phyloP scores from a whole-genome alignment of 2,797 vertebrate genomes.

The Calcarius lapponicus region DNA sequence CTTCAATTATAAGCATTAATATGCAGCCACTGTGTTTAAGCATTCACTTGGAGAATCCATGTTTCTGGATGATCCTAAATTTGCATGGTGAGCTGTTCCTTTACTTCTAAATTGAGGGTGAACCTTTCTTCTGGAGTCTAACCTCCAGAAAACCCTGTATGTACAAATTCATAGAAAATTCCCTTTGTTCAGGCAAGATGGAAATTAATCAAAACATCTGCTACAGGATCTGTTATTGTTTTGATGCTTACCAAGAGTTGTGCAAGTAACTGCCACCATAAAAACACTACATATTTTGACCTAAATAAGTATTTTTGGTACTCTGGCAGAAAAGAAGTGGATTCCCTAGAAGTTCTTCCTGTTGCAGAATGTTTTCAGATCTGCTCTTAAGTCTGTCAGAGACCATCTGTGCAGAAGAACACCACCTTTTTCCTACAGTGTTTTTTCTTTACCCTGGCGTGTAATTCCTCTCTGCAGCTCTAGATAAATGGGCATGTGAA shows the following conservation, averaged over 20 bases:
- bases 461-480: neutral
- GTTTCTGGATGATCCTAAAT: neutral
- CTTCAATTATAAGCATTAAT: neutral
- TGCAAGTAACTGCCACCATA: neutral
- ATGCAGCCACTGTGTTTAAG: neutral
- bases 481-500: neutral
- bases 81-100: neutral
- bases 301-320: conserved; percentile 12
- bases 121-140: neutral
- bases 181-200: neutral
- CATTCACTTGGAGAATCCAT: neutral
- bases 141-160: neutral
- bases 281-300: neutral
- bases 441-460: neutral
- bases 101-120: neutral
- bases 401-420: conserved; percentile 37
- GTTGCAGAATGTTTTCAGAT: conserved; percentile 28
- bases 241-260: neutral
- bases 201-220: neutral
- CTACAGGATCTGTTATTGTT: neutral
- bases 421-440: neutral
- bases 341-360: conserved; percentile 36
- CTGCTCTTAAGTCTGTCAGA: conserved; percentile 21
- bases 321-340: neutral
- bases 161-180: neutral